Evolutionary conservation across 1,140 invertebrate species (phyloP).

Genomic region (Drosophila kohkoa): DNA sequence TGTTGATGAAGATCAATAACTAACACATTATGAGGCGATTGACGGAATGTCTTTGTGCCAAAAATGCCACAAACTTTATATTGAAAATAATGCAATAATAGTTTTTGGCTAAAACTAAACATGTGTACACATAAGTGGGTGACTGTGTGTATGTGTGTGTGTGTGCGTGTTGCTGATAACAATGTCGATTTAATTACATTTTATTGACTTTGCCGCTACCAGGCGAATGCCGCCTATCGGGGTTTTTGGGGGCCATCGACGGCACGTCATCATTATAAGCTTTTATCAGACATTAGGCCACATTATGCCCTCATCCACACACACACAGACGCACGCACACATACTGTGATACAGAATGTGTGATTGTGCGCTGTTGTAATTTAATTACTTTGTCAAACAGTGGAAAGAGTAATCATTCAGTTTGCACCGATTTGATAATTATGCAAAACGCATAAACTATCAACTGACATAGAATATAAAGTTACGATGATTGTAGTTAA

Average conservation of each 20-base stretch:
- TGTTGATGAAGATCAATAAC: neutral
- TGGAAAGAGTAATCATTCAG: neutral
- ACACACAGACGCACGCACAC: conserved; percentile 34
- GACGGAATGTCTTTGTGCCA: conserved; percentile 15
- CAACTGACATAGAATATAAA: neutral
- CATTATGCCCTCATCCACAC: conserved; percentile 53
- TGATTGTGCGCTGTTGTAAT: conserved; percentile 38
- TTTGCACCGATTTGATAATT: conserved; percentile 5
- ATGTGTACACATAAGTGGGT: conserved; percentile 18
- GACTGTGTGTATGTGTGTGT: conserved; percentile 23
- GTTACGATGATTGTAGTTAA: neutral
- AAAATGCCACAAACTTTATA: neutral
- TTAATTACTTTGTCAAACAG: conserved; percentile 60
- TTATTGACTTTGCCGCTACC: conserved; percentile 65
- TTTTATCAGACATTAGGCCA: conserved; percentile 76
- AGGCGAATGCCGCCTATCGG: conserved; percentile 26
- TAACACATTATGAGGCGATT: conserved; percentile 11
- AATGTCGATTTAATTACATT: conserved; percentile 82
- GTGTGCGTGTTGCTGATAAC: conserved; percentile 56
- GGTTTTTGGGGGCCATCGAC: conserved; percentile 20
- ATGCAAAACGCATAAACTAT: neutral
- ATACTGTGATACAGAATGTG: neutral
- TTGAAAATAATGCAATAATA: conserved; percentile 10
- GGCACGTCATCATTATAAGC: conserved; percentile 71
- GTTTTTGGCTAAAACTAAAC: conserved; percentile 9